Evolutionary conservation across 1,140 invertebrate genomes (phyloP), one percentile per base, ranked within the genome.

Genomic region (Calephelis virginiensis): DNA sequence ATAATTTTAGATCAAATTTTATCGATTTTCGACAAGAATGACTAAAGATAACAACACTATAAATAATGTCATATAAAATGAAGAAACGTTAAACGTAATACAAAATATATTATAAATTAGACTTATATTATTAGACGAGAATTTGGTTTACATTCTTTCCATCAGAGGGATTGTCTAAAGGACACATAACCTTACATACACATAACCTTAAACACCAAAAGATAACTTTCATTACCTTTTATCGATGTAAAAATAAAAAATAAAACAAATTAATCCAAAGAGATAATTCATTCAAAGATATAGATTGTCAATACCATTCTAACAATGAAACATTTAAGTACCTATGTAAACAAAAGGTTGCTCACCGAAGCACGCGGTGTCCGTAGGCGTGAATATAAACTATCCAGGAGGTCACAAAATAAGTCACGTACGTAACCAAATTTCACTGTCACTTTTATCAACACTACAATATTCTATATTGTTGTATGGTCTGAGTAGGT

Each of bases 361-460:
- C 73, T 79, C 72, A 77, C 77, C 75, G 68, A 72, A 71, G 66
- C 70, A 72, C 67, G 64, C 60, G 65, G 43, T 61, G 47, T 40
- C 6, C 61, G 37, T 45, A 50, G 65, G 14, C n/a, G 13, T 63
- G 38, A 47, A 48, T 14, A n/a, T 49, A n/a, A 38, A 61, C 56
- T 68, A 68, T 76, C 73, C 68, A 71, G 28, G 70, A 66, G 68
- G 71, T 74, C 73, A 74, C 69, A 68, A 40, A 73, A 64, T 69
- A 50, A 66, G 48, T 67, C 67, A 81, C 82, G 81, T 85, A 73
- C 49, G 75, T 69, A 68, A 73, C 66, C 70, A 73, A 78, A 74
- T 74, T 75, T 74, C 82, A 88, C 85, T 87, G 78, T 86, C 86
- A 87, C 85, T 89, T 85, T 82, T 69, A 77, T 68, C 62, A 73